A percentile compares a stretch with the other conserved stretches of the same genome.
These are phyloP conservation scores for Phthorimaea operculella DNA, from an alignment of 1,140 invertebrate species.

Conservation along the genomic window DNA sequence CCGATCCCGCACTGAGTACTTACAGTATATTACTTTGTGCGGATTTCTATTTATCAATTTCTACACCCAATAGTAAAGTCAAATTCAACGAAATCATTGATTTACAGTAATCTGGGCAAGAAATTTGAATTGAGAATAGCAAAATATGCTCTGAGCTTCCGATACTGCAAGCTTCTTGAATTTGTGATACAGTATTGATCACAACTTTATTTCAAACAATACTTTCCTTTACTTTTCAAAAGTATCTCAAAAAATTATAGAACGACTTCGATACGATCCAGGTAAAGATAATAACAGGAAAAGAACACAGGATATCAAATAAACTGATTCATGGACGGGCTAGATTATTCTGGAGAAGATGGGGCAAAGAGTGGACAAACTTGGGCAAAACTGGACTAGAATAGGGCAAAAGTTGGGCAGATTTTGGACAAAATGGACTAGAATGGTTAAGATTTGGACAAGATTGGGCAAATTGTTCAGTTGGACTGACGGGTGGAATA, in stretches of 20 bases:
- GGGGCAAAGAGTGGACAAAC: constrained; percentile 30
- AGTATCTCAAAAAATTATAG: background rate
- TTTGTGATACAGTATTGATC: too few relatives aligned
- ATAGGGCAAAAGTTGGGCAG: constrained; percentile 18
- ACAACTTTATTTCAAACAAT: too few relatives aligned
- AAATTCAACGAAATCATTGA: too few relatives aligned
- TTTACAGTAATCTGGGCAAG: too few relatives aligned
- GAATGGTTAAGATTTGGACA: constrained; percentile 17
- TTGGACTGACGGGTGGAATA: background rate
- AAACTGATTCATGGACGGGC: constrained; percentile 44
- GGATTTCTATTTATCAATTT: too few relatives aligned
- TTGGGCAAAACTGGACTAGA: constrained; percentile 11
- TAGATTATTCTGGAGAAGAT: constrained; percentile 30
- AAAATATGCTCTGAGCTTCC: too few relatives aligned
- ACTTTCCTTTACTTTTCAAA: too few relatives aligned
- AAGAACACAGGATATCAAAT: constrained; percentile 40
- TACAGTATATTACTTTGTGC: too few relatives aligned
- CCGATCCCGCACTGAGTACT: too few relatives aligned
- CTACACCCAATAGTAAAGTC: too few relatives aligned
- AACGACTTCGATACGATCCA: constrained; percentile 46
- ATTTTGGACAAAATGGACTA: constrained; percentile 11
- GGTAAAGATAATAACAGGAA: constrained; percentile 54
- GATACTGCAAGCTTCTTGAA: too few relatives aligned
- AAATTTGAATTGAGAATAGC: too few relatives aligned
- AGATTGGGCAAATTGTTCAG: constrained; percentile 11